These are phyloP conservation scores for Epinephelus malabaricus DNA, from an alignment of 2,797 vertebrate genomes.

Conservation along the genomic window DNA sequence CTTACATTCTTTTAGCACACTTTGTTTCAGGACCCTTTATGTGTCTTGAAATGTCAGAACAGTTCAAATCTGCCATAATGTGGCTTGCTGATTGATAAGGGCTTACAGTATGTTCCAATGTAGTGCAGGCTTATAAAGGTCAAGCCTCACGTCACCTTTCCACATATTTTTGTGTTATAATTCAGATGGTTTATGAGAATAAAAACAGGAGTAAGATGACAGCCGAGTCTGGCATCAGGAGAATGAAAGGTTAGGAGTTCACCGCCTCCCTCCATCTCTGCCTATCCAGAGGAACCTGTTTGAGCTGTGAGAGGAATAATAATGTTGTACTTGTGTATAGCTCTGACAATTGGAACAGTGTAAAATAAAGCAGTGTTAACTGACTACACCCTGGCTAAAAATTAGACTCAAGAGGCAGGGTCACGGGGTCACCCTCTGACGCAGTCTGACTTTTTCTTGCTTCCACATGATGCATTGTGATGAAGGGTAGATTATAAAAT, in stretches of 20 bases:
- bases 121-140: conserved; percentile 58
- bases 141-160: conserved; percentile 56
- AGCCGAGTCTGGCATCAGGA: conserved; percentile 36
- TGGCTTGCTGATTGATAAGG: conserved; percentile 44
- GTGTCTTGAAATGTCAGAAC: conserved; percentile 63
- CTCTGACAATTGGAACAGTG: conserved; percentile 54
- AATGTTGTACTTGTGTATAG: conserved; percentile 61
- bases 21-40: neutral
- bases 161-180: conserved; percentile 66
- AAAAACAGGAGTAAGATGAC: conserved; percentile 52
- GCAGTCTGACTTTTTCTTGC: conserved; percentile 29
- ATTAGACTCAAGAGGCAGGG: conserved; percentile 40
- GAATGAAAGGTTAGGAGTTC: conserved; percentile 71
- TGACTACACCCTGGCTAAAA: conserved; percentile 47
- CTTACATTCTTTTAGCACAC: neutral
- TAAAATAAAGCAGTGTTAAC: conserved; percentile 58
- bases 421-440: neutral
- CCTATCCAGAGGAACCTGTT: conserved; percentile 50
- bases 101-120: conserved; percentile 39
- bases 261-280: conserved; percentile 45
- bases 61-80: conserved; percentile 24
- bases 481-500: conserved; percentile 41
- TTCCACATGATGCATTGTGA: conserved; percentile 42
- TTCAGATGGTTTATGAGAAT: conserved; percentile 67
- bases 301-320: conserved; percentile 75